These are phyloP conservation scores for Villa cingulata DNA, from an alignment of 2,888 invertebrate species.

Conservation along the genomic window DNA sequence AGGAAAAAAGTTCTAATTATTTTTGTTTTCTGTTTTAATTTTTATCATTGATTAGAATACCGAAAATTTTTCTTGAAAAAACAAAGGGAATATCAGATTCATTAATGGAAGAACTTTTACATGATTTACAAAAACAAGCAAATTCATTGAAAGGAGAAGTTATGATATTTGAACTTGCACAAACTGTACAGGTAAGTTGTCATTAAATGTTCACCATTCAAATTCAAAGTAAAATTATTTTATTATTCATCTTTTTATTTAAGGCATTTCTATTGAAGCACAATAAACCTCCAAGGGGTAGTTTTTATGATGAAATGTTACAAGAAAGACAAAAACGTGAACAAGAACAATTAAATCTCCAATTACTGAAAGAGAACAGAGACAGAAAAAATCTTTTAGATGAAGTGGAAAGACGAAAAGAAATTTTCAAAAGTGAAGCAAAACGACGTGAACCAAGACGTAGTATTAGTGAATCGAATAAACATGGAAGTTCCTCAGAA, in stretches of 20 bases:
- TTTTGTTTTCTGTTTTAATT: neutral
- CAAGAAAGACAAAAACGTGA: constrained; percentile 53
- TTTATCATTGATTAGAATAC: constrained; percentile 47
- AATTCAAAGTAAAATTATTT: neutral
- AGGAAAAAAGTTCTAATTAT: neutral
- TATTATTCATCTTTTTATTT: neutral
- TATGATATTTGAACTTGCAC: constrained; percentile 74
- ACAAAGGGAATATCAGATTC: constrained; percentile 66
- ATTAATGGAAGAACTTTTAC: constrained; percentile 46
- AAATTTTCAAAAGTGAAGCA: constrained; percentile 57
- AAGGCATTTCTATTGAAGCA: constrained; percentile 63
- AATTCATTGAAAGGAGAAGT: constrained; percentile 55
- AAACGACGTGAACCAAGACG: constrained; percentile 40
- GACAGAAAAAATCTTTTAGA: constrained; percentile 57
- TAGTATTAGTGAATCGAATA: constrained; percentile 38
- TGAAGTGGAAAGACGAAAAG: constrained; percentile 65
- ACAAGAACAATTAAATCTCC: constrained; percentile 45
- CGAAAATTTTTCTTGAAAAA: constrained; percentile 55
- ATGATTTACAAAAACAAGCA: constrained; percentile 47
- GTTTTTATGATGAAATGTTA: constrained; percentile 87
- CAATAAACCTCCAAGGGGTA: constrained; percentile 66
- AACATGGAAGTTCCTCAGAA: constrained; percentile 40
- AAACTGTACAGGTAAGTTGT: constrained; percentile 48
- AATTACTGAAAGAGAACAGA: constrained; percentile 51
- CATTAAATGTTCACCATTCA: neutral